Percentiles rank a stretch among this genome's conserved stretches.
phyloP scores from a whole-genome alignment of 1,140 invertebrate species.

The Muscidifurax raptorellus region DNA sequence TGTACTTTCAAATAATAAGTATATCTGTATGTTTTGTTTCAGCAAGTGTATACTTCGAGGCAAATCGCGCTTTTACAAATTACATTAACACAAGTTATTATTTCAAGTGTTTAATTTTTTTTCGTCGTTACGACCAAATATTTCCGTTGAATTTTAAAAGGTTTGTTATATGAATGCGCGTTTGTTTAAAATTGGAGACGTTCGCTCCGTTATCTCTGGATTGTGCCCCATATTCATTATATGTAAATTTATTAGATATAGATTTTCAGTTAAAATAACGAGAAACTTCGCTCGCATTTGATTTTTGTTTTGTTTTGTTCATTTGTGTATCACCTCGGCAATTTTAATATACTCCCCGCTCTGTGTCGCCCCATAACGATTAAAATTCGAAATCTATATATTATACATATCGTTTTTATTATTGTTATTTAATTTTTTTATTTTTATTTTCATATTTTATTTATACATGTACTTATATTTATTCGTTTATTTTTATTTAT shows the following conservation, averaged over 20 bases:
- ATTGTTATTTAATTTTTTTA: background rate
- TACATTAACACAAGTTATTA: background rate
- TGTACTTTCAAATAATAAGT: slow-evolving; percentile 34
- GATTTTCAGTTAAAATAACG: slow-evolving; percentile 32
- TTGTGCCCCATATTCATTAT: slow-evolving; percentile 41
- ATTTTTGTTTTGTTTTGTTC: background rate
- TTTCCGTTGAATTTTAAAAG: slow-evolving; percentile 23
- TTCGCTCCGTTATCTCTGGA: slow-evolving; percentile 23
- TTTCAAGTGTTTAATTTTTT: background rate
- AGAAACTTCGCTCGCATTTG: background rate
- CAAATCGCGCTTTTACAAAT: background rate
- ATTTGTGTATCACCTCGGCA: slow-evolving; percentile 6
- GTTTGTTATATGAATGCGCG: background rate
- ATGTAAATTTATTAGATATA: slow-evolving; percentile 32
- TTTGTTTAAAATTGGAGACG: background rate
- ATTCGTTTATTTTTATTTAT: slow-evolving; percentile 3
- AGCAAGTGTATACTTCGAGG: background rate
- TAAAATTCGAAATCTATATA: slow-evolving; percentile 7
- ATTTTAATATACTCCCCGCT: background rate
- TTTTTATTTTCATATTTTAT: background rate
- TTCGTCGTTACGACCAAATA: background rate
- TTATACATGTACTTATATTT: background rate
- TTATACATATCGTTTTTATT: background rate
- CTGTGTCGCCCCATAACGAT: background rate
- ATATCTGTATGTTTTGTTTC: background rate